Percentiles rank a stretch among this genome's conserved stretches.
Evolutionary conservation across 2,888 invertebrate species (phyloP).

Genomic region (Agrochola circellaris): DNA sequence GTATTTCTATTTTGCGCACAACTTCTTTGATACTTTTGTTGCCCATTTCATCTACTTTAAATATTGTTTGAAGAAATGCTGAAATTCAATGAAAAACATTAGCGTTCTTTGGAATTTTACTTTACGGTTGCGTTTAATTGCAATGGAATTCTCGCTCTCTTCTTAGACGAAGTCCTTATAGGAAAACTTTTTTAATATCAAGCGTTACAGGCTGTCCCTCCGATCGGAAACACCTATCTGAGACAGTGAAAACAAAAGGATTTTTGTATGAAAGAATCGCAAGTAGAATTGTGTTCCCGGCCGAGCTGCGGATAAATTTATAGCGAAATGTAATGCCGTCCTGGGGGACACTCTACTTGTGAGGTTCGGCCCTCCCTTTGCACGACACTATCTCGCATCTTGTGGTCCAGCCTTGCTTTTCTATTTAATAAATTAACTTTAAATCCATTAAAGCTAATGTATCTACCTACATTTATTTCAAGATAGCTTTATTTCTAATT

Average conservation of each 20-base stretch:
- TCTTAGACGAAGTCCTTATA: conserved; percentile 77
- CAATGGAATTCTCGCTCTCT: conserved; percentile 77
- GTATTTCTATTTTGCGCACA: conserved; percentile 20
- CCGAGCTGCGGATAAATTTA: conserved; percentile 80
- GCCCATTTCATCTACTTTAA: conserved; percentile 31
- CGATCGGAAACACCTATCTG: conserved; percentile 85
- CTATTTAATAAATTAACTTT: conserved; percentile 75
- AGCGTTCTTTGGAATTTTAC: conserved; percentile 67
- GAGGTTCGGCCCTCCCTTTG: conserved; percentile 71
- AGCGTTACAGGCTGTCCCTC: conserved; percentile 83
- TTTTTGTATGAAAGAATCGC: conserved; percentile 83
- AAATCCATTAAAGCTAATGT: conserved; percentile 65
- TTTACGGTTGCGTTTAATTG: conserved; percentile 79
- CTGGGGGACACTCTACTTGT: conserved; percentile 74
- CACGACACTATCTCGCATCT: conserved; percentile 73
- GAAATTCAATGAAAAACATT: conserved; percentile 55
- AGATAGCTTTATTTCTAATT: conserved; percentile 53
- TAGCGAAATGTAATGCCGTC: conserved; percentile 82
- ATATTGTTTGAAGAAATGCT: conserved; percentile 43
- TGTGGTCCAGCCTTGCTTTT: conserved; percentile 70
- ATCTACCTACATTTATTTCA: conserved; percentile 47
- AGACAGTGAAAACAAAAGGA: conserved; percentile 82
- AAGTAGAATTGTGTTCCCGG: conserved; percentile 78
- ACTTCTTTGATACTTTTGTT: conserved; percentile 29
- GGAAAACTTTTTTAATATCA: conserved; percentile 90